These are phyloP conservation scores for Falco rusticolus DNA, from an alignment of 2,797 vertebrate species.

Conservation along the genomic window DNA sequence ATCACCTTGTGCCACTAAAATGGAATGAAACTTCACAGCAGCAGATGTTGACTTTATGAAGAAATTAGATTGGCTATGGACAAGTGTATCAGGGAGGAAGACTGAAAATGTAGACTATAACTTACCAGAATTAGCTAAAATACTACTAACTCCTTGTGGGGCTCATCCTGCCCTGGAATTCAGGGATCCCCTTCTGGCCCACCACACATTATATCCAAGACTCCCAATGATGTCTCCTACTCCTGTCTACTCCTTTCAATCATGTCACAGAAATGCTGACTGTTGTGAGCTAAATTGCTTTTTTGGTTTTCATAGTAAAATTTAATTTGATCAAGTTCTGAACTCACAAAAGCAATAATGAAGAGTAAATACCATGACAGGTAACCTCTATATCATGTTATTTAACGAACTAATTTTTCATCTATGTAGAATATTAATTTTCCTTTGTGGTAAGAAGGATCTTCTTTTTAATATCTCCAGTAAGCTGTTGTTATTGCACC, in stretches of 20 bases:
- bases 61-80: background rate
- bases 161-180: background rate
- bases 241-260: background rate
- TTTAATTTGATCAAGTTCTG: background rate
- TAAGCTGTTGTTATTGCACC: background rate
- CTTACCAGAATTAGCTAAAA: background rate
- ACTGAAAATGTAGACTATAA: background rate
- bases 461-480: background rate
- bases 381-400: background rate
- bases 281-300: background rate
- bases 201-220: background rate
- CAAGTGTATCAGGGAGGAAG: background rate
- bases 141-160: background rate
- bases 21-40: background rate
- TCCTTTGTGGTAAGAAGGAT: background rate
- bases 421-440: background rate
- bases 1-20: background rate
- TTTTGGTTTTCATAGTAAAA: background rate
- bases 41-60: background rate
- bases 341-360: background rate
- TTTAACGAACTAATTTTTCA: background rate
- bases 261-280: background rate
- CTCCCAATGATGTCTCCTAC: background rate
- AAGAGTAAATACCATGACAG: background rate
- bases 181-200: background rate